Percentiles rank a stretch among this genome's conserved stretches.
Conservation (phyloP, 1,140 invertebrate species). For the Macrobrachium nipponense region DNA sequence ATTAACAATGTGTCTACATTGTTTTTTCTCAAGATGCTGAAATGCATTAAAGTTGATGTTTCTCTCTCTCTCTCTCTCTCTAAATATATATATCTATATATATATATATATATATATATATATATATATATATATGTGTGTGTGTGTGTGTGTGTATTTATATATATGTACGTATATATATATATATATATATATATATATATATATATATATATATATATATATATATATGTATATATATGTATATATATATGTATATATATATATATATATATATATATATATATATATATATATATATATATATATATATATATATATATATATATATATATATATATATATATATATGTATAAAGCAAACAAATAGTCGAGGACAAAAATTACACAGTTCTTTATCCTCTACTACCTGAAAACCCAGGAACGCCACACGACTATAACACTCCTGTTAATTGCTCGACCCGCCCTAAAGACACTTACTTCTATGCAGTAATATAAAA, state of each 20-base stretch:
- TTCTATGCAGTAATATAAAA: no score
- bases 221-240: conserved; percentile 16
- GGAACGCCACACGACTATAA: no score
- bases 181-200: conserved; percentile 28
- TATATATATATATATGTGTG: conserved; percentile 20
- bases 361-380: no score
- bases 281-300: conserved; percentile 28
- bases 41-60: neutral
- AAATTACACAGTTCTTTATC: no score
- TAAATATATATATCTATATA: conserved; percentile 5
- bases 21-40: no score
- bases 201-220: conserved; percentile 32
- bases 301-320: conserved; percentile 30
- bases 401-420: no score
- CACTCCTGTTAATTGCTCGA: no score
- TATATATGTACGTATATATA: neutral
- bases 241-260: neutral
- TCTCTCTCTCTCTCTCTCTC: neutral
- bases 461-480: no score
- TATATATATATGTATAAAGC: neutral
- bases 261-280: conserved; percentile 3
- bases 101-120: conserved; percentile 32
- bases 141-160: neutral
- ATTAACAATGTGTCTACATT: no score
- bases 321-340: conserved; percentile 16